Percentiles rank a stretch among this genome's conserved stretches.
Conservation (phyloP, 1,140 invertebrate species). For the Nephila pilipes region DNA sequence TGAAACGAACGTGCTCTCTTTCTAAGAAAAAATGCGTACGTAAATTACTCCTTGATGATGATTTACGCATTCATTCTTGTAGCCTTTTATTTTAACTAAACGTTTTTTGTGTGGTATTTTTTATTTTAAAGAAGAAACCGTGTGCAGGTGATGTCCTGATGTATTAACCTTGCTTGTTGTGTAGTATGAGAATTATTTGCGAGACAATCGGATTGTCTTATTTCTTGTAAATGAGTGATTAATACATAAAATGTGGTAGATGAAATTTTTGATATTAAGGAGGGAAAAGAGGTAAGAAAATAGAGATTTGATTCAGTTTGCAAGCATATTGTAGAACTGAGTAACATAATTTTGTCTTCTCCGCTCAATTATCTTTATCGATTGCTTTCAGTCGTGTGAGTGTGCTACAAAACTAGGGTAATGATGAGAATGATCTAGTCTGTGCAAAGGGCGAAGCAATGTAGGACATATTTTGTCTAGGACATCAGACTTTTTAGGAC, state of each 20-base stretch:
- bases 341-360: neutral
- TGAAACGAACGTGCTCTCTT: neutral
- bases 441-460: neutral
- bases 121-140: no score
- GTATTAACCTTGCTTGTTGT: no score
- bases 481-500: neutral
- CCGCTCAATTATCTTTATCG: neutral
- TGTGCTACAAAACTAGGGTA: neutral
- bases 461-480: neutral
- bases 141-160: no score
- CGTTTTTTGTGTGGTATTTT: neutral
- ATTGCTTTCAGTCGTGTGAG: neutral
- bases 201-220: no score
- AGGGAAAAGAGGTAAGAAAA: no score
- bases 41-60: constrained; percentile 11
- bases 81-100: neutral
- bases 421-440: neutral
- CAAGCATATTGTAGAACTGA: no score
- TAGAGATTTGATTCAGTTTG: no score
- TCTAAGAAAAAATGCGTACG: neutral
- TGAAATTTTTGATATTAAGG: no score
- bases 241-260: no score
- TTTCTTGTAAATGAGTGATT: no score
- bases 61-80: constrained; percentile 20
- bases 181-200: no score